phyloP scores from a whole-genome alignment of 2,797 vertebrate genomes.

The Stomatorhinus walkeri region DNA sequence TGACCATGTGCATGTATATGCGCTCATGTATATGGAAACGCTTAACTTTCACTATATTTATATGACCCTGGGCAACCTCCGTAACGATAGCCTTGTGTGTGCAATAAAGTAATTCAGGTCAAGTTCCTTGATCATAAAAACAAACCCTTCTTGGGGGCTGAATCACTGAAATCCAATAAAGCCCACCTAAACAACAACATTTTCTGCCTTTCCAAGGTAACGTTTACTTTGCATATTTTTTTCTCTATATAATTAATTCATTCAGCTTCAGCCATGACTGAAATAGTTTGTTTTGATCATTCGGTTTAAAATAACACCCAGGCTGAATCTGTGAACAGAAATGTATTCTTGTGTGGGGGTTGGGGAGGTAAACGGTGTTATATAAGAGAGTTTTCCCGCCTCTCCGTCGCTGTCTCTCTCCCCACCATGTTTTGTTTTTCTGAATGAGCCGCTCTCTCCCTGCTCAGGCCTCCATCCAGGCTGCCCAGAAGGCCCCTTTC shows the following conservation, averaged over 20 bases:
- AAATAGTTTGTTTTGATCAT: background rate
- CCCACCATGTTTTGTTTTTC: conserved; percentile 73
- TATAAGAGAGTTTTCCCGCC: conserved; percentile 59
- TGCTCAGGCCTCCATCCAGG: conserved; percentile 65
- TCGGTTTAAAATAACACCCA: background rate
- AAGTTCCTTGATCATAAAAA: background rate
- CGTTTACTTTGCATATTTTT: background rate
- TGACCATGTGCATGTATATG: background rate
- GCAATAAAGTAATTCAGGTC: background rate
- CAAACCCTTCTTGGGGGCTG: background rate
- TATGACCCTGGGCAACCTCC: background rate
- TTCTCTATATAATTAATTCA: background rate
- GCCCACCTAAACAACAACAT: background rate
- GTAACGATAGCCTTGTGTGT: background rate
- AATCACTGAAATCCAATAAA: background rate
- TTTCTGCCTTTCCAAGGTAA: background rate
- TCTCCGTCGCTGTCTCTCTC: conserved; percentile 40
- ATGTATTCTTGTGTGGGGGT: background rate
- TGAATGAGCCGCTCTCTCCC: conserved; percentile 73
- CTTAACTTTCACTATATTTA: background rate
- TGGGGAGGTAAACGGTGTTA: conserved; percentile 45
- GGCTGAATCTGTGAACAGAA: background rate
- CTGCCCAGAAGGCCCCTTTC: conserved; percentile 70
- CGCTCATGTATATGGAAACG: background rate
- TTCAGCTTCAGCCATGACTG: background rate